These are phyloP conservation scores for Sardina pilchardus DNA, from an alignment of 2,113 vertebrate species.

Conservation along the genomic window DNA sequence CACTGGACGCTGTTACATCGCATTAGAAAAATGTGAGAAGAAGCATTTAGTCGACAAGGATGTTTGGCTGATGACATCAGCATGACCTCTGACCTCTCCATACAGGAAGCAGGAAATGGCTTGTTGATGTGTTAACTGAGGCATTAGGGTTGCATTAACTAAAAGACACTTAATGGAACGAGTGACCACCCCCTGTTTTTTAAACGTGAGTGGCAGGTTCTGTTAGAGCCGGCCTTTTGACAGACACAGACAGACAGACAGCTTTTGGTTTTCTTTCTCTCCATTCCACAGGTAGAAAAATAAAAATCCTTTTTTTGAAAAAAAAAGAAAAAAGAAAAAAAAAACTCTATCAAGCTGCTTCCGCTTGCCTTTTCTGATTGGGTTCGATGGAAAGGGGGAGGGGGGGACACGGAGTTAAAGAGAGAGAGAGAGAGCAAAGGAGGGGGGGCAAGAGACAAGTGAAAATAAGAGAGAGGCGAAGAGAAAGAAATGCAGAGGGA, in stretches of 20 bases:
- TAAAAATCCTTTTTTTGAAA: conserved; percentile 52
- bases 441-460: background rate
- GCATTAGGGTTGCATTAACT: background rate
- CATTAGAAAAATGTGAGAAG: background rate
- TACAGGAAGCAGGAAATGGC: background rate
- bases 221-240: background rate
- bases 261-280: conserved; percentile 77
- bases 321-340: background rate
- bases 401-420: conserved; percentile 16
- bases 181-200: background rate
- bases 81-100: background rate
- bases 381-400: background rate
- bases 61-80: background rate
- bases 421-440: background rate
- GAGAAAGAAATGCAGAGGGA: background rate
- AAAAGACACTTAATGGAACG: background rate
- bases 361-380: background rate
- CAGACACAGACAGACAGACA: conserved; percentile 53
- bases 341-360: background rate
- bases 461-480: background rate
- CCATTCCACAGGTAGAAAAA: conserved; percentile 86
- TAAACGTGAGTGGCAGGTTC: background rate
- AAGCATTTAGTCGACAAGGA: background rate
- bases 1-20: background rate
- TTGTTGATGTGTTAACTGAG: background rate